phyloP scores from a whole-genome alignment of 2,888 invertebrate species.

The Mesorhabditis sp. region DNA sequence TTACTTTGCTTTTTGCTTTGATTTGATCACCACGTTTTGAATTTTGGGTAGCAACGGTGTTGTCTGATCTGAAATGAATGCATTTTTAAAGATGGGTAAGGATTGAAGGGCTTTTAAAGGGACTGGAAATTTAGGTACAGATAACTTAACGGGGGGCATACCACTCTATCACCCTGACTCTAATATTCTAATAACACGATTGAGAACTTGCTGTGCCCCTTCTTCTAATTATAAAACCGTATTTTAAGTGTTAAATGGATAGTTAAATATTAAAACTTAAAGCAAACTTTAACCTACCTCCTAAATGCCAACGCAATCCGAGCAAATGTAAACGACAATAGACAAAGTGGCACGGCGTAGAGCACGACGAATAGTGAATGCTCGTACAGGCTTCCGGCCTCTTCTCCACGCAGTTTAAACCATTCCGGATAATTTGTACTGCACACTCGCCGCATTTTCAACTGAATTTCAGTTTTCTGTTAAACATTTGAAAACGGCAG shows the following conservation, averaged over 20 bases:
- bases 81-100: background rate
- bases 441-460: background rate
- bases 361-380: constrained; percentile 42
- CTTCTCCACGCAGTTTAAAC: background rate
- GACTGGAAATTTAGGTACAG: background rate
- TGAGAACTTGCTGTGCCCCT: too few relatives aligned
- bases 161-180: too few relatives aligned
- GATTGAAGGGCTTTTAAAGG: too few relatives aligned
- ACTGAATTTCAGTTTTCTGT: constrained; percentile 1
- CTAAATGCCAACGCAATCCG: constrained; percentile 38
- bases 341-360: constrained; percentile 44
- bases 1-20: constrained; percentile 39
- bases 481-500: background rate
- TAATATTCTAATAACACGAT: too few relatives aligned
- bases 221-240: too few relatives aligned
- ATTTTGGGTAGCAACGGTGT: background rate
- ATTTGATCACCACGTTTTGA: constrained; percentile 27
- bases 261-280: background rate
- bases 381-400: constrained; percentile 24
- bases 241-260: too few relatives aligned
- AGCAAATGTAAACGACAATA: constrained; percentile 41
- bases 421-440: too few relatives aligned
- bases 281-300: background rate
- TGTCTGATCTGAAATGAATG: background rate
- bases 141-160: constrained; percentile 13